Base-by-base conservation (phyloP, 2,888 invertebrate genomes). In the Chrysina gloriosa region DNA sequence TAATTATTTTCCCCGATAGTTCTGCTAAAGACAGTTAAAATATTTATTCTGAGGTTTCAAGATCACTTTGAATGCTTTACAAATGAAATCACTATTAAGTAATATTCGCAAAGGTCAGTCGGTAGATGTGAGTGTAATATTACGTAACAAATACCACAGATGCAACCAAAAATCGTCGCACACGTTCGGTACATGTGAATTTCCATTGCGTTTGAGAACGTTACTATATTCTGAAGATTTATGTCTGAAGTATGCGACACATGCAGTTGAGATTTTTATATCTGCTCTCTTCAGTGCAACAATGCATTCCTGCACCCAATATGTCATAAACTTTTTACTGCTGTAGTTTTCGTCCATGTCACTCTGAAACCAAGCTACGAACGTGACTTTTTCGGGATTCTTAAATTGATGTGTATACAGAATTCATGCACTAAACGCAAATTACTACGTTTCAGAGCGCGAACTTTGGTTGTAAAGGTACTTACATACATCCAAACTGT, bases 291-390 rank as follows among this genome's bases (percentile, higher is more conserved):
- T 36, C 58, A 9, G 23, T 58, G 58, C 25, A 23, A 58, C 58
- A 58, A 58, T 58, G 58, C 58, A 58, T 58, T 58, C 58, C 42
- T 58, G 58, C 58, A 58, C 39, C 58, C 58, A 39, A 58, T 58
- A 58, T 39, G 58, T 58, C 58, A 58, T 58, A 58, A 36, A 39
- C 39, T 58, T 58, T 58, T 58, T 58, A 58, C 27, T 58, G 25
- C 58, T 14, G 29, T 9, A 52, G 58, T 25, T 58, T 58, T 58
- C 42, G 58, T 58, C 21, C 25, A n/a, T 52, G 9, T 58, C 2
- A 6, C 9, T 31, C 19, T 29, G 31, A 39, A 25, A 23, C 25
- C 14, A 7, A 19, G 39, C 21, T 14, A 14, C 39, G 23, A 25
- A 58, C 58, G 58, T 58, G 58, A 58, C 42, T 39, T 58, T 58